phyloP scores from a whole-genome alignment of 2,797 vertebrate genomes.

The Loris lydekkerianus region DNA sequence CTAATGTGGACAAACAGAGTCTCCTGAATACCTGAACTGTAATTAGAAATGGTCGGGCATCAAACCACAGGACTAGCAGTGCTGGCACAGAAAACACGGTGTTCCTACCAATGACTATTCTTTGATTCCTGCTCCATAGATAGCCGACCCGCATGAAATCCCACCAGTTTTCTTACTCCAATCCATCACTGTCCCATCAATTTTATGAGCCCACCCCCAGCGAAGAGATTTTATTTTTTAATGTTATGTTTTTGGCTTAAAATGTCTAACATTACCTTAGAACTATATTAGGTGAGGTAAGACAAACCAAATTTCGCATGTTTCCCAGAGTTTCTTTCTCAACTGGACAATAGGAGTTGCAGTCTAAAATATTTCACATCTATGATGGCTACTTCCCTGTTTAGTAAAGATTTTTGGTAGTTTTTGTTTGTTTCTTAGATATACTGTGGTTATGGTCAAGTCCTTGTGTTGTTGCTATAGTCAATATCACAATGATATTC shows the following conservation, averaged over 20 bases:
- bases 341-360: not conserved
- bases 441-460: not conserved
- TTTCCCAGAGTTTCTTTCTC: not conserved
- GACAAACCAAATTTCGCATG: not conserved
- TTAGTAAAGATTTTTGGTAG: not conserved
- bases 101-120: not conserved
- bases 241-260: not conserved
- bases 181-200: not conserved
- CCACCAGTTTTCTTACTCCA: not conserved
- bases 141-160: not conserved
- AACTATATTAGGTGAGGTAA: not conserved
- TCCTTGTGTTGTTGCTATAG: not conserved
- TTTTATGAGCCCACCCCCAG: not conserved
- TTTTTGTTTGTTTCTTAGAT: not conserved
- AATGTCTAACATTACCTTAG: not conserved
- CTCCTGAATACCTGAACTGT: not conserved
- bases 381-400: not conserved
- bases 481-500: not conserved
- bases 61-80: rapidly evolving
- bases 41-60: not conserved
- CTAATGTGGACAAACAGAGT: not conserved
- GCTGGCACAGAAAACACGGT: not conserved
- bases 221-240: not conserved
- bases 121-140: not conserved
- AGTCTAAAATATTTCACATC: not conserved